These are phyloP conservation scores for Menura novaehollandiae DNA, from an alignment of 2,113 vertebrate genomes.

Conservation along the genomic window DNA sequence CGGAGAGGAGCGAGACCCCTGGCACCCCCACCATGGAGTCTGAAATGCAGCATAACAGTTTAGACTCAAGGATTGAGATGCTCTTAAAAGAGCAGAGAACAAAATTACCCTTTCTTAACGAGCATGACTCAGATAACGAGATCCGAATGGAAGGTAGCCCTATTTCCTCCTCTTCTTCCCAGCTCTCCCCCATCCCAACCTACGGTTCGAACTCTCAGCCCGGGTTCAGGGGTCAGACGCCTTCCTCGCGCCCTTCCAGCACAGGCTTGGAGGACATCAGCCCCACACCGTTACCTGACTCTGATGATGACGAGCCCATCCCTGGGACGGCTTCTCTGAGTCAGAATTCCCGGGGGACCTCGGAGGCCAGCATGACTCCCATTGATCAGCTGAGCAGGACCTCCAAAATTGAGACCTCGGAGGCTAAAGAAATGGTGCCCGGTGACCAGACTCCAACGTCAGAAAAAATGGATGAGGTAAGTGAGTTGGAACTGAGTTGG, in stretches of 20 bases:
- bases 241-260: constrained; percentile 85
- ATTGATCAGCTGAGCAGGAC: constrained; percentile 64
- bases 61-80: constrained; percentile 98
- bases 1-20: constrained; percentile 85
- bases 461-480: constrained; percentile 91
- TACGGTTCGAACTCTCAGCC: constrained; percentile 75
- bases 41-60: constrained; percentile 87
- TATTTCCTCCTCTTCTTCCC: constrained; percentile 95
- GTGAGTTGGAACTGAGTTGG: background rate
- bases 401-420: constrained; percentile 71
- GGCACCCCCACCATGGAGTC: constrained; percentile 85
- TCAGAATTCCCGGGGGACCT: constrained; percentile 65
- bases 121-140: constrained; percentile 89
- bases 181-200: constrained; percentile 88
- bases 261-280: constrained; percentile 96
- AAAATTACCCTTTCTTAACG: constrained; percentile 90
- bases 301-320: constrained; percentile 85
- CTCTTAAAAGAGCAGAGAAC: constrained; percentile 94
- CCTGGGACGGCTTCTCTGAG: constrained; percentile 70
- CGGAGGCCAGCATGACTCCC: constrained; percentile 68
- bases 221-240: constrained; percentile 70
- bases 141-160: constrained; percentile 95
- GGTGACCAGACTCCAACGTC: constrained; percentile 78
- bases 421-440: constrained; percentile 77
- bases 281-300: constrained; percentile 92